Evolutionary conservation across 2,888 invertebrate genomes (phyloP).

Genomic region (Trichacis sp.): DNA sequence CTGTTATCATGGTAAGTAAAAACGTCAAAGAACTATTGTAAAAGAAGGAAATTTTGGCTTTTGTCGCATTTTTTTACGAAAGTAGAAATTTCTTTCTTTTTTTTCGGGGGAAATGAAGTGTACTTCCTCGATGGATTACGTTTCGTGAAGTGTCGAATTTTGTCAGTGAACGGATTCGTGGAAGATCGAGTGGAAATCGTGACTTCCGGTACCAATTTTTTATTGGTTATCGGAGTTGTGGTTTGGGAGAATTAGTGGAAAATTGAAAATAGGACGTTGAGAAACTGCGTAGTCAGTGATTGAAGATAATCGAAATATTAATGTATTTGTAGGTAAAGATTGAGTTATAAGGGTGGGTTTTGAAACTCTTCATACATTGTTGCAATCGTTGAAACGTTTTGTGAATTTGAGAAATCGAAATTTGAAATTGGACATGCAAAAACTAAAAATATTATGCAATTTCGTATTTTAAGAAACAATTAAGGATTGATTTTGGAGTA

Average conservation of each 20-base stretch:
- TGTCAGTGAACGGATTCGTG: background rate
- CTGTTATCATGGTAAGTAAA: constrained; percentile 64
- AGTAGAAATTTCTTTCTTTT: too few species aligned
- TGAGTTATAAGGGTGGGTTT: too few species aligned
- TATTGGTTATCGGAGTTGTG: background rate
- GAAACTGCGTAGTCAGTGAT: background rate
- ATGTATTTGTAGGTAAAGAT: too few species aligned
- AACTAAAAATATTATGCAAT: too few species aligned
- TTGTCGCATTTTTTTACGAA: background rate
- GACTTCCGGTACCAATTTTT: background rate
- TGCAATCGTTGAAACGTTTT: too few species aligned
- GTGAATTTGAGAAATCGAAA: background rate
- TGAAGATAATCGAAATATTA: too few species aligned
- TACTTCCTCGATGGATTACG: background rate
- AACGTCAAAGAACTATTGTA: too few species aligned
- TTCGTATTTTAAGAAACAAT: too few species aligned
- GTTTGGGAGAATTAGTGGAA: background rate
- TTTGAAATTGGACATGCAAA: too few species aligned
- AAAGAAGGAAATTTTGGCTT: constrained; percentile 27
- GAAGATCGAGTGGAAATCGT: background rate
- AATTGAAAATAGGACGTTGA: background rate
- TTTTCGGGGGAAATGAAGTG: constrained; percentile 3
- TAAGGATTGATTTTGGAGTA: too few species aligned
- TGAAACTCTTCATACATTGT: too few species aligned
- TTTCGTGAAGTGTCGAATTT: background rate